These are phyloP conservation scores for Oncorhynchus nerka DNA, from an alignment of 2,113 vertebrate genomes.

Conservation along the genomic window DNA sequence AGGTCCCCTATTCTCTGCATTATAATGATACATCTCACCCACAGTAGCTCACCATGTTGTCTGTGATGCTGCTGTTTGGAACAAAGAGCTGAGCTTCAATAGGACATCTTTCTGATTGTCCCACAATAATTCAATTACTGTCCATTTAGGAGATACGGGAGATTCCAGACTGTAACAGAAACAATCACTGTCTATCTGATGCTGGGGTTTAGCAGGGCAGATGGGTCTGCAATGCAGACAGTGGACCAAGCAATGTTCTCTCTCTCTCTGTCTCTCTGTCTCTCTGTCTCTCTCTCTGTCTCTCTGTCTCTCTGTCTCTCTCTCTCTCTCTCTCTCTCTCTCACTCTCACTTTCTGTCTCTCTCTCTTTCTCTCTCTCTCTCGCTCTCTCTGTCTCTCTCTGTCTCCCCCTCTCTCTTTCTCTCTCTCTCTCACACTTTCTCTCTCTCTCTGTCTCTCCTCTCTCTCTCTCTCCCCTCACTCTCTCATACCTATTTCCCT, in stretches of 20 bases:
- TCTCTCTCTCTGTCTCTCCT: background rate
- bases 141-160: slow-evolving; percentile 68
- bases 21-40: slow-evolving; percentile 26
- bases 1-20: slow-evolving; percentile 4
- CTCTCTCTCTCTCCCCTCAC: background rate
- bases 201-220: slow-evolving; percentile 56
- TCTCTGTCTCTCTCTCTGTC: background rate
- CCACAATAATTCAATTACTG: slow-evolving; percentile 77
- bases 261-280: slow-evolving; percentile 4
- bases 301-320: background rate
- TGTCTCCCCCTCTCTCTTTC: slow-evolving; percentile 17
- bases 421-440: slow-evolving; percentile 21
- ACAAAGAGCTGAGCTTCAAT: slow-evolving; percentile 61
- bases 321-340: background rate
- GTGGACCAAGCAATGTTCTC: background rate
- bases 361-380: slow-evolving; percentile 15
- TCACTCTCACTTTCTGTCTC: background rate
- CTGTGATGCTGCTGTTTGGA: slow-evolving; percentile 38
- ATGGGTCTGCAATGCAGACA: too few relatives aligned
- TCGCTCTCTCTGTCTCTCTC: slow-evolving; percentile 1
- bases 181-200: slow-evolving; percentile 80
- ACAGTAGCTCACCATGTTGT: slow-evolving; percentile 17
- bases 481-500: background rate
- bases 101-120: slow-evolving; percentile 61
- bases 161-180: slow-evolving; percentile 73